Evolutionary conservation across 2,797 vertebrate genomes (phyloP).

Genomic region (Phrynocephalus vlangalii): DNA sequence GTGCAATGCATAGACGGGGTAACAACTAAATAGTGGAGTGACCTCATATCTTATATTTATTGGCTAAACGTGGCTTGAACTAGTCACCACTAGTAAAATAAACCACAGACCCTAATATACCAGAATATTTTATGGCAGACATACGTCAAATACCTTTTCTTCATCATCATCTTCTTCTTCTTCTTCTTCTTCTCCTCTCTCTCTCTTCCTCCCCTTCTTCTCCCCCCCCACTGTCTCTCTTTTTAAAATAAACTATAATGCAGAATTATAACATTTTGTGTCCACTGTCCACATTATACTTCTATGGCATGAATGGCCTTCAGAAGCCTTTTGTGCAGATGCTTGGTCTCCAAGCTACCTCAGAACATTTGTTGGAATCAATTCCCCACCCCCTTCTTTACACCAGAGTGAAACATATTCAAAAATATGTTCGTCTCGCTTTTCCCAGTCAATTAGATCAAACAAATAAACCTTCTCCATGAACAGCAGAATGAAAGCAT

Average conservation of each 20-base stretch:
- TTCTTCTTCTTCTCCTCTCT: background rate
- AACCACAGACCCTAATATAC: conserved; percentile 63
- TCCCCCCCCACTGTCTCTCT: no score
- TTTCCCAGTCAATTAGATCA: background rate
- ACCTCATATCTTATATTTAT: conserved; percentile 70
- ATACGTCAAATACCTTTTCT: conserved; percentile 43
- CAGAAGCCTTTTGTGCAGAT: conserved; percentile 13
- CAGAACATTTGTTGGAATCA: conserved; percentile 4
- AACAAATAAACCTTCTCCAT: background rate
- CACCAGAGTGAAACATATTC: background rate
- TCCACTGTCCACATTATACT: conserved; percentile 29
- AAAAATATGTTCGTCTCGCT: background rate
- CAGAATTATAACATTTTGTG: background rate
- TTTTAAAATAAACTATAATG: conserved; percentile 16
- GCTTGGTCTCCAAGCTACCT: background rate
- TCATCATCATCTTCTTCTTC: background rate
- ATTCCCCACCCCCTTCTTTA: background rate
- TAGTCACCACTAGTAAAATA: conserved; percentile 71
- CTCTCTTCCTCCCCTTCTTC: conserved; percentile 20
- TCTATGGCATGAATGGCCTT: conserved; percentile 29
- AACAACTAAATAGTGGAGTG: conserved; percentile 54
- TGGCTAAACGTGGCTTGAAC: conserved; percentile 66
- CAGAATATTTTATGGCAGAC: conserved; percentile 61
- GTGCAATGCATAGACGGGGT: conserved; percentile 56
- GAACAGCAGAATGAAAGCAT: background rate